These are phyloP conservation scores for Coregonus sp. DNA, from an alignment of 2,797 vertebrate genomes.

Conservation along the genomic window DNA sequence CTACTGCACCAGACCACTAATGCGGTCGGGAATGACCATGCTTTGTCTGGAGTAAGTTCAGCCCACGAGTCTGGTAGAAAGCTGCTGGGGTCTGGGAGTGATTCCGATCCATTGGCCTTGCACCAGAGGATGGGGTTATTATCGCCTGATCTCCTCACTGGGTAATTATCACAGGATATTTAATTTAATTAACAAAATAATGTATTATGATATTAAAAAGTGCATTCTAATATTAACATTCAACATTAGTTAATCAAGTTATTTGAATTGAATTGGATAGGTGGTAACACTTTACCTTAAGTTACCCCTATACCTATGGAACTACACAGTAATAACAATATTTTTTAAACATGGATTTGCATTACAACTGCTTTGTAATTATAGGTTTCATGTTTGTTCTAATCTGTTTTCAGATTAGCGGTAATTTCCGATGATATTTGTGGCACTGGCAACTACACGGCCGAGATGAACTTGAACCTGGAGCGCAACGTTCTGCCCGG, in stretches of 20 bases:
- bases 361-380: neutral
- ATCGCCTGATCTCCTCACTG: slow-evolving; percentile 45
- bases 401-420: slow-evolving; percentile 59
- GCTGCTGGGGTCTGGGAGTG: slow-evolving; percentile 5
- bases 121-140: slow-evolving; percentile 35
- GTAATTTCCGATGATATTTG: slow-evolving; percentile 74
- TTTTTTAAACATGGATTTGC: neutral
- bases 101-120: slow-evolving; percentile 15
- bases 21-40: neutral
- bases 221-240: neutral
- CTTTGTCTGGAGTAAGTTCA: neutral
- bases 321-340: neutral
- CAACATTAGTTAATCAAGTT: neutral
- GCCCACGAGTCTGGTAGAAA: neutral
- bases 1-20: neutral
- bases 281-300: neutral
- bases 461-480: slow-evolving; percentile 72
- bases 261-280: neutral
- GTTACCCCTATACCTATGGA: neutral
- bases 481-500: slow-evolving; percentile 51
- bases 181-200: neutral
- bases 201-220: neutral
- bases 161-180: slow-evolving; percentile 39
- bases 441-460: slow-evolving; percentile 74
- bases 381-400: slow-evolving; percentile 6